Conservation (phyloP, 2,888 invertebrate species). For the Caenorhabditis auriculariae region DNA sequence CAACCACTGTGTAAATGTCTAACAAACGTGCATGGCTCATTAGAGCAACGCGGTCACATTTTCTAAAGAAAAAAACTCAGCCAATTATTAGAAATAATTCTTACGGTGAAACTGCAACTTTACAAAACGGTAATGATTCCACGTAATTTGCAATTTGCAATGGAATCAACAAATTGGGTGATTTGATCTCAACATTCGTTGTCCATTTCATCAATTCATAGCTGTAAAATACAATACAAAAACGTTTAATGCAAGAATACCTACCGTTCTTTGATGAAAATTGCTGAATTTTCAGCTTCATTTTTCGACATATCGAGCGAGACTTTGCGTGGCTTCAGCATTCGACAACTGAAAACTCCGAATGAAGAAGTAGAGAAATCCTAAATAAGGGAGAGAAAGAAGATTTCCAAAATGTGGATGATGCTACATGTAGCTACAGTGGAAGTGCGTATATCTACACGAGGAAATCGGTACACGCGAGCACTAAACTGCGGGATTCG, state of each 20-base stretch:
- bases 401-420: too few relatives aligned
- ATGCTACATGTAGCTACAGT: too few relatives aligned
- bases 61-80: constrained; percentile 16
- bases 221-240: constrained; percentile 3
- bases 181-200: constrained; percentile 38
- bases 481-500: too few relatives aligned
- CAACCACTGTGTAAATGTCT: constrained; percentile 29
- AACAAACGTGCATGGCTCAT: constrained; percentile 32
- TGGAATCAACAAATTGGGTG: constrained; percentile 44
- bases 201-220: constrained; percentile 35
- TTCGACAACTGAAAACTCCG: too few relatives aligned
- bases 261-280: constrained; percentile 22
- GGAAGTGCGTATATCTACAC: too few relatives aligned
- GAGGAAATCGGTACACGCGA: too few relatives aligned
- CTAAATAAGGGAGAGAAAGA: too few relatives aligned
- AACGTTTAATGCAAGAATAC: neutral
- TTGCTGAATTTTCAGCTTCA: constrained; percentile 13
- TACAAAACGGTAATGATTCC: constrained; percentile 40
- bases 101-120: constrained; percentile 45
- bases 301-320: constrained; percentile 7
- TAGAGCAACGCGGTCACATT: constrained; percentile 31
- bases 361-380: too few relatives aligned
- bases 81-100: constrained; percentile 1
- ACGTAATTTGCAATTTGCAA: constrained; percentile 43
- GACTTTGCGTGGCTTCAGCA: too few relatives aligned